Evolutionary conservation across 2,113 vertebrate genomes (phyloP), one percentile per base, ranked within the genome.

Genomic region (Azemiops feae): DNA sequence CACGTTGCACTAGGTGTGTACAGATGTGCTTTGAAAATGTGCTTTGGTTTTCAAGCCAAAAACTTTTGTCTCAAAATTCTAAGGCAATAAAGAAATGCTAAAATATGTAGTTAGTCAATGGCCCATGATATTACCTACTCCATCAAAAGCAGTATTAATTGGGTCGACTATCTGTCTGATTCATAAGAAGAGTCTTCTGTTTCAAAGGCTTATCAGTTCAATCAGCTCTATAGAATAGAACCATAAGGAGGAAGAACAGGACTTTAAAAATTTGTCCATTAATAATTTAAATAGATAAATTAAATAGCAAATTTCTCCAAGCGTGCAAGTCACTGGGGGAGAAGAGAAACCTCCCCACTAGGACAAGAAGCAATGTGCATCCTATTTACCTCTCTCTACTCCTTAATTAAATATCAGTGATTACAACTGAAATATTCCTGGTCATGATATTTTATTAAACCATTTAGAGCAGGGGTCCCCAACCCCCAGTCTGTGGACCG

Each of bases 1-100:
- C 93, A 91, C 87, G 57, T 57, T 93, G 92, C 95, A 91, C 91
- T 54, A 4, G 0, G 95, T 95, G 25, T 89, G 91, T 93, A 92
- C 93, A 57, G 39, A 94, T 92, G 90, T 93, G 86, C 45, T 64
- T 91, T 94, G 47, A 92, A 91, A 85, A 90, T 94, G 45, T 52
- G 86, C n/a, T 93, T 97, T 95, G 85, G 91, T 64, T 57, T 93
- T 87, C 85, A 30, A 94, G 93, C 53, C 92, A 92, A 93, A 93
- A 0, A 47, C 34, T 64, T 89, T 88, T 22, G 58, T 23, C n/a
- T 92, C 87, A 91, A 89, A 90, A 23, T 88, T 85, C 81, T 43
- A 85, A 23, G 88, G 34, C 30, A n/a, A 89, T 87, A 87, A 45
- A 87, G 89, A 85, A 45, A 12, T n/a, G n/a, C n/a, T 92, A 87